These are phyloP conservation scores for Tridacna crocea DNA, from an alignment of 2,888 invertebrate genomes.

Conservation along the genomic window DNA sequence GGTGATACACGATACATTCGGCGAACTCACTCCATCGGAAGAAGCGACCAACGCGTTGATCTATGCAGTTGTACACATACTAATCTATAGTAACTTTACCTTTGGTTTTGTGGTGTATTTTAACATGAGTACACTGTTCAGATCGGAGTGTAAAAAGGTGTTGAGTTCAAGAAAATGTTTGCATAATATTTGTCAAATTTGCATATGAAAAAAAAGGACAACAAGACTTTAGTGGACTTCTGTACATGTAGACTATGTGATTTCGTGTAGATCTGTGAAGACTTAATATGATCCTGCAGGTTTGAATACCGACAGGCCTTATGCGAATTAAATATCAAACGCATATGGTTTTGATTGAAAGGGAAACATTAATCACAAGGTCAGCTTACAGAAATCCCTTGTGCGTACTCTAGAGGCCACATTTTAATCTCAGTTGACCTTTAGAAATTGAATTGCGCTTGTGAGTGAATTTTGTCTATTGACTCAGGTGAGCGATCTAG, in stretches of 20 bases:
- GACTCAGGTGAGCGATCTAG: too few species aligned
- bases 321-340: too few species aligned
- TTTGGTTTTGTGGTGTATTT: constrained; percentile 11
- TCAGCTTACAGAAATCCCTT: too few species aligned
- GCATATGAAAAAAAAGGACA: not conserved
- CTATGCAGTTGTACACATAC: constrained; percentile 1
- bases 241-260: not conserved
- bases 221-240: not conserved
- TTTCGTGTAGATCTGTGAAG: not conserved
- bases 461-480: too few species aligned
- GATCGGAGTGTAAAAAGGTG: not conserved
- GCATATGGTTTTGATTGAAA: too few species aligned
- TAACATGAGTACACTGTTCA: constrained; percentile 11
- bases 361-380: too few species aligned
- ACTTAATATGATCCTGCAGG: too few species aligned
- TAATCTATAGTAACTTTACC: not conserved
- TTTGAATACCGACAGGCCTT: too few species aligned
- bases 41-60: not conserved
- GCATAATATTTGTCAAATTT: not conserved
- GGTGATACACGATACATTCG: not conserved
- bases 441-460: too few species aligned
- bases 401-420: too few species aligned
- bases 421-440: too few species aligned
- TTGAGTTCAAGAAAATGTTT: not conserved
- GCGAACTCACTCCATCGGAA: not conserved